These are phyloP conservation scores for Amblyteles armatorius DNA, from an alignment of 2,888 invertebrate genomes.

Conservation along the genomic window DNA sequence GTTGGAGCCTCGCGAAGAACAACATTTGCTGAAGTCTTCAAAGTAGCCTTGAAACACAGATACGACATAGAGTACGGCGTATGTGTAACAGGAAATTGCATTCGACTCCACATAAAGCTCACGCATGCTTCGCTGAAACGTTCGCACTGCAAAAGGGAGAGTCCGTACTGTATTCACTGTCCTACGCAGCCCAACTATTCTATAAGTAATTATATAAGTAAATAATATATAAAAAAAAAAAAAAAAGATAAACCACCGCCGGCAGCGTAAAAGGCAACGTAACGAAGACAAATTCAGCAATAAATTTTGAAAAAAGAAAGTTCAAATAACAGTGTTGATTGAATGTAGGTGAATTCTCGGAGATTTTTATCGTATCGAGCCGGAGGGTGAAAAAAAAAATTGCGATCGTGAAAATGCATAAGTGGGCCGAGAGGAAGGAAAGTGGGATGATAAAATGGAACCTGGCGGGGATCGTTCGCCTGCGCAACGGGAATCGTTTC, in stretches of 20 bases:
- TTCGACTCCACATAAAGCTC: conserved; percentile 5
- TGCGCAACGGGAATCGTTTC: conserved; percentile 51
- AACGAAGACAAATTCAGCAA: neutral
- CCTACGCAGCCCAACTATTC: no score
- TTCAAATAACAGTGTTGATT: neutral
- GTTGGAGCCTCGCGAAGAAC: neutral
- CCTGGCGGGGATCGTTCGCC: conserved; percentile 12
- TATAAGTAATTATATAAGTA: no score
- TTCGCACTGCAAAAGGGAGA: neutral
- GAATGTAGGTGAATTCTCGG: neutral
- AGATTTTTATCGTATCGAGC: neutral
- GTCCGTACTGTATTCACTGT: neutral
- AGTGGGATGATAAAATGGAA: conserved; percentile 5
- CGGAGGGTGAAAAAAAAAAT: neutral
- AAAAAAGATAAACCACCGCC: neutral
- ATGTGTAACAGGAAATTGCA: conserved; percentile 20
- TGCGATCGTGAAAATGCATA: neutral
- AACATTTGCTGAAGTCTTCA: neutral
- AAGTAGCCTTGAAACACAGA: neutral
- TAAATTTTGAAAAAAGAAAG: neutral
- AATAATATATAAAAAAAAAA: neutral
- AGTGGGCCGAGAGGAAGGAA: neutral
- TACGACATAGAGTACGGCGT: no score
- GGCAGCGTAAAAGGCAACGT: neutral
- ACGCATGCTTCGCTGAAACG: no score